A percentile compares a stretch with the other conserved stretches of the same genome.
Evolutionary conservation across 2,797 vertebrate genomes (phyloP).

Genomic region (Labeo calbasu): DNA sequence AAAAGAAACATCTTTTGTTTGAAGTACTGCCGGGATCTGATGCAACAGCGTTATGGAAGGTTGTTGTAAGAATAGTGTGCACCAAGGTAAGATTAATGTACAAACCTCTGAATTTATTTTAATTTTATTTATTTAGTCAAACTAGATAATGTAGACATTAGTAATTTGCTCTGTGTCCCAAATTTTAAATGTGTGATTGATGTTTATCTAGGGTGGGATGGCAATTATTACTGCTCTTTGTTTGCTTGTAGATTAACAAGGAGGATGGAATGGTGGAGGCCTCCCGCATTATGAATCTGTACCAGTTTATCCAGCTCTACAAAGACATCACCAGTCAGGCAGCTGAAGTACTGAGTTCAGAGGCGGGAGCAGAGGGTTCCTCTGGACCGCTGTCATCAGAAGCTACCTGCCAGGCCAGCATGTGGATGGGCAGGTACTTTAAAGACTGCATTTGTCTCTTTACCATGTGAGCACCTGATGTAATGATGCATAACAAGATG

Average conservation of each 20-base stretch:
- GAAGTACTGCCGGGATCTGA: conserved; percentile 95
- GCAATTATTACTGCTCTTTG: neutral
- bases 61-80: conserved; percentile 91
- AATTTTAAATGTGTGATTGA: neutral
- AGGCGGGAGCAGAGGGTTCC: conserved; percentile 75
- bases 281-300: conserved; percentile 96
- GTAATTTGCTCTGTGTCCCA: neutral
- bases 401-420: conserved; percentile 92
- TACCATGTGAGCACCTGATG: neutral
- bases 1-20: conserved; percentile 96
- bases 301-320: conserved; percentile 97
- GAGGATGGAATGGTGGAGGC: conserved; percentile 89
- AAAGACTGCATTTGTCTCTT: neutral
- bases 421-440: conserved; percentile 95
- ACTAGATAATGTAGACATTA: neutral
- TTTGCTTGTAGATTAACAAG: conserved; percentile 90
- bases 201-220: conserved; percentile 10
- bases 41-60: conserved; percentile 94
- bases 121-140: too few relatives aligned
- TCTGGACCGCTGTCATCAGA: conserved; percentile 77
- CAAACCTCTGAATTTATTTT: neutral
- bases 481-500: neutral
- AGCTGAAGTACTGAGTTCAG: conserved; percentile 81
- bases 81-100: conserved; percentile 86
- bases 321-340: conserved; percentile 95